Evolutionary conservation across 2,888 invertebrate genomes (phyloP), one percentile per base, ranked within the genome.

Genomic region (Stenoptilia bipunctidactyla): DNA sequence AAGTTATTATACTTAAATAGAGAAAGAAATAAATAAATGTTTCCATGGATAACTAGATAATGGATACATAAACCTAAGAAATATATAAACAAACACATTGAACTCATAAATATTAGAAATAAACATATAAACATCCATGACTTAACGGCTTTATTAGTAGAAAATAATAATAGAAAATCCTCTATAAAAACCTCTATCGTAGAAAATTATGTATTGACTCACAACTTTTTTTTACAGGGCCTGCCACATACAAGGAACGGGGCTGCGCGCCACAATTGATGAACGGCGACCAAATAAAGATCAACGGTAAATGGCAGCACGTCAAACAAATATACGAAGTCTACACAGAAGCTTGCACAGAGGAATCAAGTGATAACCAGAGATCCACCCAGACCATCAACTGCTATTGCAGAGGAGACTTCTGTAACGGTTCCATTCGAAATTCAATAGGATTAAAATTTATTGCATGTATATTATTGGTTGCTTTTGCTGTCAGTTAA

Each of bases 211-310:
- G n/a, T n/a, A n/a, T n/a, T n/a, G n/a, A n/a, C n/a, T n/a, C n/a
- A n/a, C n/a, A n/a, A n/a, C n/a, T n/a, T n/a, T n/a, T n/a, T n/a
- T n/a, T n/a, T 20, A 5, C 20, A 20, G 20, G 20, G 3, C 20
- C 20, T 5, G 20, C 56, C 33, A 52, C 70, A 13, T 53, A 47
- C 30, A 49, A 52, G 12, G 51, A 67, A 67, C 82, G 93, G 25
- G 91, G 89, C 41, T 94, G 93, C 65, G 92, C 93, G 0, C 67
- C 85, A 1, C 93, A 94, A 66, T 89, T 87, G 45, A 73, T 88
- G 47, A 80, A 77, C 5, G 85, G 85, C 13, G 86, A 89, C 58
- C 86, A 86, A 37, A 86, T 79, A 48, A 85, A 85, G 45, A 66
- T 85, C 34, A 56, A 68, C 40, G 57, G 65, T 1, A 85, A 85